Evolutionary conservation across 2,888 invertebrate genomes (phyloP).

Genomic region (Ophioninae sp.): DNA sequence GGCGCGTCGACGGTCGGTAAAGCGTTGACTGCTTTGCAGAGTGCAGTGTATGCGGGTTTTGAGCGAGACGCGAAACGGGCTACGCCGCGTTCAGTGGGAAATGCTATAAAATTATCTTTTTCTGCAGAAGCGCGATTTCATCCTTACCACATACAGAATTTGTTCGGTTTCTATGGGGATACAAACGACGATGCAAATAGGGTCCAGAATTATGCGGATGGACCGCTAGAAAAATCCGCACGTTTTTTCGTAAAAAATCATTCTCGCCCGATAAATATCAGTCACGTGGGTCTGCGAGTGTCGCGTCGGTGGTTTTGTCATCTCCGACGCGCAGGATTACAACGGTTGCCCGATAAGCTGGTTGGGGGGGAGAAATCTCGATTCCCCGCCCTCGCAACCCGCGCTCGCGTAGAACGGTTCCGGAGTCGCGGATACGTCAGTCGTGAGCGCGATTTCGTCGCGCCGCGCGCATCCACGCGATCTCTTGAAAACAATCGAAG

Average conservation of each 20-base stretch:
- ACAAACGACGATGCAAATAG: neutral
- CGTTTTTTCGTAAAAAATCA: neutral
- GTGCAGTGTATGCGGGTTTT: neutral
- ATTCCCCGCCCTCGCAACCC: neutral
- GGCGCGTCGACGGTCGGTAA: neutral
- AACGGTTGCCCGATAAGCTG: constrained; percentile 30
- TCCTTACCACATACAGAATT: neutral
- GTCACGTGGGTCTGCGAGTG: neutral
- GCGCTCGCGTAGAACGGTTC: constrained; percentile 51
- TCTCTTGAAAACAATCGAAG: neutral
- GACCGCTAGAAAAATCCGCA: neutral
- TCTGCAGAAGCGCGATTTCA: neutral
- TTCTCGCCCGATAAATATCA: neutral
- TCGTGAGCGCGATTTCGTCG: constrained; percentile 76
- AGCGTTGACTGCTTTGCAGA: neutral
- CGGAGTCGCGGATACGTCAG: constrained; percentile 71
- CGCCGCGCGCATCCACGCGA: constrained; percentile 68
- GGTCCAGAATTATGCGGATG: neutral
- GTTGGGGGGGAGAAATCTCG: neutral
- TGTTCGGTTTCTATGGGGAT: neutral
- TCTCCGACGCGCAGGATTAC: constrained; percentile 29
- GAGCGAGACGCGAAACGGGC: neutral
- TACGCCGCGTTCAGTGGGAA: neutral
- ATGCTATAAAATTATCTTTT: neutral
- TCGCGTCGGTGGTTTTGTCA: constrained; percentile 21